Percentiles rank a stretch among this genome's conserved stretches.
These are phyloP conservation scores for Leuciscus idus DNA, from an alignment of 2,113 vertebrate genomes.

Conservation along the genomic window DNA sequence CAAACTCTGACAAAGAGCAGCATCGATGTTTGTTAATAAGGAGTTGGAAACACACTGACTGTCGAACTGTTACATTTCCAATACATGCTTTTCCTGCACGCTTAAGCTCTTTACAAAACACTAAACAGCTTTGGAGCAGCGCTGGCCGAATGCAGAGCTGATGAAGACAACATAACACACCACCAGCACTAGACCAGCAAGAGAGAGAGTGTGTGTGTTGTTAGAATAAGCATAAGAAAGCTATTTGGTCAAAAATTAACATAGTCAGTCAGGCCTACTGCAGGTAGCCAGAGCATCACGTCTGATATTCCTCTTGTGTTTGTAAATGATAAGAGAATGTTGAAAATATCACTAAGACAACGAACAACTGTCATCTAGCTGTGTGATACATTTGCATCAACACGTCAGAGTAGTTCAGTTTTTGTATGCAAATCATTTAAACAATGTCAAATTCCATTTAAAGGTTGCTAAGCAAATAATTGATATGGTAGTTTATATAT, in stretches of 20 bases:
- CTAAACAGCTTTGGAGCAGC: constrained; percentile 78
- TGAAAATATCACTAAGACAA: constrained; percentile 69
- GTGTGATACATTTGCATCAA: constrained; percentile 19
- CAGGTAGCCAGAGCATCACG: background rate
- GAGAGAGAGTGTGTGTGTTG: background rate
- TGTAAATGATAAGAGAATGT: constrained; percentile 54
- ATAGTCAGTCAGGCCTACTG: background rate
- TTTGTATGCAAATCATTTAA: constrained; percentile 38
- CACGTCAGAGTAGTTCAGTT: background rate
- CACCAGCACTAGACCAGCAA: background rate
- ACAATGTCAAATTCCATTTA: background rate
- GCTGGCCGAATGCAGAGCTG: constrained; percentile 51
- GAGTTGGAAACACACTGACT: constrained; percentile 28
- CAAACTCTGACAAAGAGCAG: constrained; percentile 10
- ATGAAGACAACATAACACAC: constrained; percentile 47
- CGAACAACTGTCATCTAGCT: constrained; percentile 3
- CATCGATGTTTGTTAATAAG: constrained; percentile 7
- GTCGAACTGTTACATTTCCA: constrained; percentile 69
- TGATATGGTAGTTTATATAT: no score
- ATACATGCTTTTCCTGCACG: constrained; percentile 72
- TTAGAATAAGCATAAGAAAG: background rate
- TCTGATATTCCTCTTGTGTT: background rate
- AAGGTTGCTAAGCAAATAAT: background rate
- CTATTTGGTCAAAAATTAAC: background rate
- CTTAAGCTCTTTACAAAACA: constrained; percentile 79